Conservation (phyloP, 2,888 invertebrate genomes). For the Drosophila picticornis region DNA sequence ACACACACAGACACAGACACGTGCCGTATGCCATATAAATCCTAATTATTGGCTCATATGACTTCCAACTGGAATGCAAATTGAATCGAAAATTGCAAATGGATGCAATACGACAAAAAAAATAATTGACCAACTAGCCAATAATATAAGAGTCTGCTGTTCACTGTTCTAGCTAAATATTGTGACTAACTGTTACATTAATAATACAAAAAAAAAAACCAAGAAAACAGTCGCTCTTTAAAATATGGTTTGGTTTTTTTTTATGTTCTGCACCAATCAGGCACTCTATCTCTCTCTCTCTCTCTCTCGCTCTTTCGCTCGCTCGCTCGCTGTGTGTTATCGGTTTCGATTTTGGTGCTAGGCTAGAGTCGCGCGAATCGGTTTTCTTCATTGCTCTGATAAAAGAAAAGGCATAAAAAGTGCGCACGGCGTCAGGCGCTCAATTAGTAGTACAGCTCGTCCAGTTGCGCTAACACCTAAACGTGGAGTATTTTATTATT, state of each 20-base stretch:
- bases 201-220: background rate
- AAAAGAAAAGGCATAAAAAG: slow-evolving; percentile 70
- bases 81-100: slow-evolving; percentile 7
- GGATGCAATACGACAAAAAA: slow-evolving; percentile 1
- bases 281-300: background rate
- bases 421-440: slow-evolving; percentile 40
- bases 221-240: slow-evolving; percentile 48
- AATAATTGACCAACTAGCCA: slow-evolving; percentile 25
- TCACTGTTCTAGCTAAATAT: background rate
- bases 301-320: background rate
- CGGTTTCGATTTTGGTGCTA: slow-evolving; percentile 43
- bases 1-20: background rate
- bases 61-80: slow-evolving; percentile 30
- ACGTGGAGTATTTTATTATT: slow-evolving; percentile 10
- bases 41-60: slow-evolving; percentile 54
- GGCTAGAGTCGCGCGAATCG: slow-evolving; percentile 14
- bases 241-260: slow-evolving; percentile 43
- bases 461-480: slow-evolving; percentile 47
- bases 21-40: background rate
- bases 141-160: background rate
- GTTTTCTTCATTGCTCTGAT: slow-evolving; percentile 34
- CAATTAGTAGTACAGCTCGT: slow-evolving; percentile 60
- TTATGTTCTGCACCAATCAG: slow-evolving; percentile 28
- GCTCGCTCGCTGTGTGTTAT: slow-evolving; percentile 25
- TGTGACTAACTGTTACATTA: slow-evolving; percentile 31